phyloP scores from a whole-genome alignment of 2,113 vertebrate genomes.

The Caranx ignobilis region DNA sequence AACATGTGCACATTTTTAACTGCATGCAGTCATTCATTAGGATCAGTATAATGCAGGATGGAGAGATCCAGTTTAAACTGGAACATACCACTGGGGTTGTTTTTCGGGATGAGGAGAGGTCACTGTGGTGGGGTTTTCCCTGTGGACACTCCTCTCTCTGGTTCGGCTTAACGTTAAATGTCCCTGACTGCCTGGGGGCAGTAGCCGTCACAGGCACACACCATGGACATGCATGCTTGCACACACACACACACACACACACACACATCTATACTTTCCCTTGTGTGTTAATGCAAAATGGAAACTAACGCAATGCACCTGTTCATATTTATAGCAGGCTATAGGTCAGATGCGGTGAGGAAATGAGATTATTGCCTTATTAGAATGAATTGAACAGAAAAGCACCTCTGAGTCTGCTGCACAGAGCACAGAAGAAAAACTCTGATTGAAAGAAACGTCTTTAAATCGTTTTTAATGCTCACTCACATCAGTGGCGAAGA shows the following conservation, averaged over 20 bases:
- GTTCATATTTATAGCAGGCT: slow-evolving; percentile 43
- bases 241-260: slow-evolving; percentile 16
- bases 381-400: neutral
- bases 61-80: slow-evolving; percentile 41
- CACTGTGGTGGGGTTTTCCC: slow-evolving; percentile 55
- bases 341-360: slow-evolving; percentile 28
- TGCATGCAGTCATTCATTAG: neutral
- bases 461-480: neutral
- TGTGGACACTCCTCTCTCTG: slow-evolving; percentile 52
- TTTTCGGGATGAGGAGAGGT: slow-evolving; percentile 53
- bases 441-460: neutral
- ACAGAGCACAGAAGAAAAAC: neutral
- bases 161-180: slow-evolving; percentile 78
- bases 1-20: neutral
- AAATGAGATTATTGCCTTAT: slow-evolving; percentile 25
- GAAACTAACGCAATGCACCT: slow-evolving; percentile 51
- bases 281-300: slow-evolving; percentile 5
- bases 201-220: slow-evolving; percentile 23
- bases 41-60: slow-evolving; percentile 2
- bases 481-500: neutral
- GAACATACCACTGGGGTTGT: slow-evolving; percentile 35
- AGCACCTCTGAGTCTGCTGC: neutral
- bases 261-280: slow-evolving; percentile 13
- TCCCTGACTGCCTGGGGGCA: slow-evolving; percentile 69
- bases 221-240: slow-evolving; percentile 1